These are phyloP conservation scores for Syrista parreyssii DNA, from an alignment of 2,888 invertebrate genomes.

Conservation along the genomic window DNA sequence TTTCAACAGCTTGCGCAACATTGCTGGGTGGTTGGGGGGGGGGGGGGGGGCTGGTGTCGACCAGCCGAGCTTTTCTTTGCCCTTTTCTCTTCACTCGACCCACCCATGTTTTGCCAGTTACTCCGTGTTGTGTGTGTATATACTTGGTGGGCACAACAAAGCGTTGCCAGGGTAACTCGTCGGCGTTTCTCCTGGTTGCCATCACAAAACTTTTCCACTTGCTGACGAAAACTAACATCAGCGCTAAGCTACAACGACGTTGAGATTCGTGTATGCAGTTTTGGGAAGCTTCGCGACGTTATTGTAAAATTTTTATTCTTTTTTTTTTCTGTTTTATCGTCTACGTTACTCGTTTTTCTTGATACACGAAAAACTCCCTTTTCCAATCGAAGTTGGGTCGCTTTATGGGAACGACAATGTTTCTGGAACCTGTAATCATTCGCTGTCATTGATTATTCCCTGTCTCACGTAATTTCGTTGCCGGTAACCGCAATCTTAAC, in stretches of 20 bases:
- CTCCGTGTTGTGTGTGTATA: not conserved
- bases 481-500: not conserved
- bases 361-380: not conserved
- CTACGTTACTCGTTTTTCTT: not conserved
- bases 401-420: not conserved
- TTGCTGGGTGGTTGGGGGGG: not conserved
- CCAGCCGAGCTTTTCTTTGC: slow-evolving; percentile 11
- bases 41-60: not conserved
- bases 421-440: not conserved
- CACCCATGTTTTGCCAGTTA: not conserved
- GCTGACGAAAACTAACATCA: slow-evolving; percentile 16
- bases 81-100: slow-evolving; percentile 36
- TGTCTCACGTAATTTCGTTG: not conserved
- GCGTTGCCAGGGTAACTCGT: slow-evolving; percentile 58
- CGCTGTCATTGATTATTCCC: not conserved
- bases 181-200: slow-evolving; percentile 52
- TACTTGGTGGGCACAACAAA: slow-evolving; percentile 55
- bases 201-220: slow-evolving; percentile 62
- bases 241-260: not conserved
- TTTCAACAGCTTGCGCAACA: not conserved
- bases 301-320: not conserved
- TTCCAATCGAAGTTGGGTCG: not conserved
- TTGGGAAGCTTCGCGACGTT: not conserved
- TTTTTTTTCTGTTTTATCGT: no score
- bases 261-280: not conserved